Base-by-base conservation (phyloP, 2,797 vertebrate species). In the Gymnocypris eckloni region DNA sequence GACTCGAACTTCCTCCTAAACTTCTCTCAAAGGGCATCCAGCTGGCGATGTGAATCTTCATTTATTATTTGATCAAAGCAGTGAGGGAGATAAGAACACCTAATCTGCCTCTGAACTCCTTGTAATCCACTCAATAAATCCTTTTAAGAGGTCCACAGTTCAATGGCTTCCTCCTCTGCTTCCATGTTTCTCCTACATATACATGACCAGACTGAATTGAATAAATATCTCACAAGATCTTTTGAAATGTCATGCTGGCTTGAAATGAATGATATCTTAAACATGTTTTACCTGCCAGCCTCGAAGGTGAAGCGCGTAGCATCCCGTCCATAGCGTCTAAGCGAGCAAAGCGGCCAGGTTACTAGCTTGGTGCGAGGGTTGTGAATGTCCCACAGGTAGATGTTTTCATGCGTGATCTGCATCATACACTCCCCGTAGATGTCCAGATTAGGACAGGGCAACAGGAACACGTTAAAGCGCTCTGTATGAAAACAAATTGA, bases 341-440 rank as follows among this genome's bases (percentile, higher is more conserved):
- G 85, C 0, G 97, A 96, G 90, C 96, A 96, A 87, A 97, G 95
- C 0, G 97, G 96, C 97, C 97, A 97, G 28, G 96, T 96, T 89
- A 97, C 90, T 81, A 97, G 95, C 89, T 97, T 97, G 88, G 94
- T 92, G 22, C 96, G 96, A 0, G 96, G 96, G 91, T 97, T 97
- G 93, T 95, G 96, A 37, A 87, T 93, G 90, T 97, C 97, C 97
- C 97, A 97, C 93, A 97, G 96, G 95, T 97, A 97, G 95, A 97
- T 97, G 91, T 97, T 97, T 92, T 97, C 96, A 0, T 97, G 95
- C 79, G 97, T 97, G 89, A 97, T 95, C 94, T 97, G 97, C 94
- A 97, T 95, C 92, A 96, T 96, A 91, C 97, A 97, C 91, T 97
- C 96, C 1, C 97, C 97, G 0, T 96, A 97, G 81, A 96, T 92